Evolutionary conservation across 2,113 vertebrate genomes (phyloP).

Genomic region (Cinclus cinclus): DNA sequence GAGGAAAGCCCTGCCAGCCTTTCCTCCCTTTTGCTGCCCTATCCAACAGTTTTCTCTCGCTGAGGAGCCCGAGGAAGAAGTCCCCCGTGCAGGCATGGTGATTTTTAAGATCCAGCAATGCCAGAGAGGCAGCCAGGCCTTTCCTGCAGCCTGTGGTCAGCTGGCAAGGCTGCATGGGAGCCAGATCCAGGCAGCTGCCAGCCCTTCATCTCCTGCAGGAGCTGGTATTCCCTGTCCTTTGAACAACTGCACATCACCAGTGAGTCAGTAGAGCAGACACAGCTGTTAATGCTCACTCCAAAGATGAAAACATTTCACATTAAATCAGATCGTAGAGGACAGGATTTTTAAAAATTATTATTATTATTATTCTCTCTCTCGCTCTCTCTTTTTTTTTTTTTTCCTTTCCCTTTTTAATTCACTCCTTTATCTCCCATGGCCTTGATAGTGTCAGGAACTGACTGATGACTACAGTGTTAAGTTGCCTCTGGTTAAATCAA

Average conservation of each 20-base stretch:
- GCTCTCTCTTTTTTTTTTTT: not conserved
- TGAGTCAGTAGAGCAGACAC: not conserved
- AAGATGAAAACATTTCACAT: slow-evolving; percentile 17
- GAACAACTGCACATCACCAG: not conserved
- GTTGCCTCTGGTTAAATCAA: slow-evolving; percentile 46
- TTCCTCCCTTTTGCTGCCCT: not conserved
- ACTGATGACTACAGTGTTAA: not conserved
- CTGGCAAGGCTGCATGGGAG: not conserved
- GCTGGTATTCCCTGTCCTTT: not conserved
- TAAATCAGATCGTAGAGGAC: slow-evolving; percentile 2
- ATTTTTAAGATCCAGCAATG: not conserved
- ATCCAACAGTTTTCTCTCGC: not conserved
- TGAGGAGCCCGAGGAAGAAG: not conserved
- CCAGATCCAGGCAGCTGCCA: not conserved
- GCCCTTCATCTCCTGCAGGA: slow-evolving; percentile 1
- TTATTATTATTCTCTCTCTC: not conserved
- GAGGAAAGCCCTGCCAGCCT: not conserved
- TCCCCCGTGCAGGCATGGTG: accelerated
- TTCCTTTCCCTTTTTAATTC: slow-evolving; percentile 12
- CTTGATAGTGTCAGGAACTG: slow-evolving; percentile 28
- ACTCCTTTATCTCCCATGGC: slow-evolving; percentile 2
- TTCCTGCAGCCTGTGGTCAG: not conserved
- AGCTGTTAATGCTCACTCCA: not conserved
- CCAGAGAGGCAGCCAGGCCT: not conserved
- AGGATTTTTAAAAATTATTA: not conserved